Evolutionary conservation across 2,888 invertebrate species (phyloP).

Genomic region (Agriopis aurantiaria): DNA sequence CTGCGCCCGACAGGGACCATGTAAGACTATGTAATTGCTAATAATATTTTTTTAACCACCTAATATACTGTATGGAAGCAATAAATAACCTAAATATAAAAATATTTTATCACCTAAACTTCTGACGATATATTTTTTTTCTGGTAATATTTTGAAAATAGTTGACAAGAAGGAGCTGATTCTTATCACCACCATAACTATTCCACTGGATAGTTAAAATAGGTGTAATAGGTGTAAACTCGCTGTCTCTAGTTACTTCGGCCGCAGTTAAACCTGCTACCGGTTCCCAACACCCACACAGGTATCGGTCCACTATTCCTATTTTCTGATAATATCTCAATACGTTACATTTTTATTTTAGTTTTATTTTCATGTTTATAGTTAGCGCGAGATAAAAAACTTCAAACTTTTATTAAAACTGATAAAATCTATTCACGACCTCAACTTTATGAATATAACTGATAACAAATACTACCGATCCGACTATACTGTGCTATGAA

Average conservation of each 20-base stretch:
- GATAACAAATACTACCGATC: constrained; percentile 24
- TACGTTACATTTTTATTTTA: constrained; percentile 41
- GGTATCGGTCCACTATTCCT: constrained; percentile 44
- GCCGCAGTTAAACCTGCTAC: constrained; percentile 37
- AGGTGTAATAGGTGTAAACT: neutral
- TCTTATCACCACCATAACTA: neutral
- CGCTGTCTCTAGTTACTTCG: constrained; percentile 18
- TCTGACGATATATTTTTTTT: too few species aligned
- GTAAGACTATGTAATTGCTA: too few species aligned
- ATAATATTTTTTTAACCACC: too few species aligned
- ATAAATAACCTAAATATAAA: too few species aligned
- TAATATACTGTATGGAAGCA: too few species aligned
- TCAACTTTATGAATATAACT: constrained; percentile 7
- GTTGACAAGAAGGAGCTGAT: neutral
- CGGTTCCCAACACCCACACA: constrained; percentile 45
- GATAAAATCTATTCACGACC: constrained; percentile 6
- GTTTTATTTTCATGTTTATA: constrained; percentile 36
- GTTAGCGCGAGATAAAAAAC: constrained; percentile 25
- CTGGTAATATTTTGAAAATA: too few species aligned
- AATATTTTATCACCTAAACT: too few species aligned
- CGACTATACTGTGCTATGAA: constrained; percentile 24
- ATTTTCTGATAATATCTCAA: constrained; percentile 48
- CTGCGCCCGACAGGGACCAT: too few species aligned
- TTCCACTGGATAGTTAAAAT: neutral
- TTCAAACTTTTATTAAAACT: constrained; percentile 28